phyloP scores from a whole-genome alignment of 2,888 invertebrate genomes.

The Lasiommata megera region DNA sequence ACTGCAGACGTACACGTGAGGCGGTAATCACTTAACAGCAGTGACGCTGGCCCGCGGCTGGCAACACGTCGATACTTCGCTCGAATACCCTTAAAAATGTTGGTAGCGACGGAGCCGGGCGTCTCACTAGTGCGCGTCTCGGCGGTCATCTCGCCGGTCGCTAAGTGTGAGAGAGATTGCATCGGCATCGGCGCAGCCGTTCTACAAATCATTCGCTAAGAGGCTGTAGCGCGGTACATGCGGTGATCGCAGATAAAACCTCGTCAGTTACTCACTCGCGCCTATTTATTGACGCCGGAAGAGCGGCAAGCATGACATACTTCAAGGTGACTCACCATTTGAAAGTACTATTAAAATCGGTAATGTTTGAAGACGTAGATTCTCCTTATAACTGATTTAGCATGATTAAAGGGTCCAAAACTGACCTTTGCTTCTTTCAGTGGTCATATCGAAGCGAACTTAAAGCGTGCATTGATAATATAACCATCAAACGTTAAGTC shows the following conservation, averaged over 20 bases:
- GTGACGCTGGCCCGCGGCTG: too few species aligned
- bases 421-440: too few species aligned
- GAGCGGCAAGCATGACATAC: constrained; percentile 9
- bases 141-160: constrained; percentile 29
- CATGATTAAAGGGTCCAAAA: too few species aligned
- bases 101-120: constrained; percentile 26
- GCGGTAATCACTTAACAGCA: too few species aligned
- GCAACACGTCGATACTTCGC: too few species aligned
- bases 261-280: constrained; percentile 6
- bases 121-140: constrained; percentile 11
- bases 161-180: constrained; percentile 37
- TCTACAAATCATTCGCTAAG: constrained; percentile 41
- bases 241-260: constrained; percentile 33
- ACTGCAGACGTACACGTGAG: too few species aligned
- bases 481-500: too few species aligned
- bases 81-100: too few species aligned
- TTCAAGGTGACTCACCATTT: background rate
- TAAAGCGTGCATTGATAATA: too few species aligned
- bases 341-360: background rate
- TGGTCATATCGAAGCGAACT: too few species aligned
- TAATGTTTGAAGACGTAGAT: background rate
- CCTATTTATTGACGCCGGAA: constrained; percentile 26
- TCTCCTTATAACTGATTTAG: too few species aligned
- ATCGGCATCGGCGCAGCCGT: constrained; percentile 39
- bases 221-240: constrained; percentile 34